phyloP scores from a whole-genome alignment of 2,888 invertebrate species.

The Molorchus minor region DNA sequence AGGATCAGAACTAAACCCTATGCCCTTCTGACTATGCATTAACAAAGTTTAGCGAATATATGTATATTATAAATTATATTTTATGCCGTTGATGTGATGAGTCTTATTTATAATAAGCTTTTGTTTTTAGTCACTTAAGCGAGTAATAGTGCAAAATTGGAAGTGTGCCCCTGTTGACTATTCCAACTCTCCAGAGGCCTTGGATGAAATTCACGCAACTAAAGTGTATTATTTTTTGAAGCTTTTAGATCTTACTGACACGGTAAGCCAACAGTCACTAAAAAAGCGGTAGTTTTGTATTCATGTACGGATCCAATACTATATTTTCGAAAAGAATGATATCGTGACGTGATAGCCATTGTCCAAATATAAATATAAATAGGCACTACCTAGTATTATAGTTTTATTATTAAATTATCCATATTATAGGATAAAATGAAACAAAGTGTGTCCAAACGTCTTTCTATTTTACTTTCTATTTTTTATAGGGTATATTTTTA shows the following conservation, averaged over 20 bases:
- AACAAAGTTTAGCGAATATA: too few species aligned
- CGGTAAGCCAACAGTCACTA: slow-evolving; percentile 63
- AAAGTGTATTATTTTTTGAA: slow-evolving; percentile 68
- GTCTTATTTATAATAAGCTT: too few species aligned
- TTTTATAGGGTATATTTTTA: background rate
- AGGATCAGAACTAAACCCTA: too few species aligned
- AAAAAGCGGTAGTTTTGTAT: too few species aligned
- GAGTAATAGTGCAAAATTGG: background rate
- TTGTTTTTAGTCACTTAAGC: background rate
- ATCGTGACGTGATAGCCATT: too few species aligned
- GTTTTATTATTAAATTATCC: background rate
- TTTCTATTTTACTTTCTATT: background rate
- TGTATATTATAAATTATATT: too few species aligned
- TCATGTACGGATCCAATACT: too few species aligned
- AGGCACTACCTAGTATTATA: too few species aligned
- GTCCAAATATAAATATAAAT: too few species aligned
- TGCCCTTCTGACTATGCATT: too few species aligned
- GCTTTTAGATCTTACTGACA: slow-evolving; percentile 77
- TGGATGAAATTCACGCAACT: background rate
- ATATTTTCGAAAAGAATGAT: too few species aligned
- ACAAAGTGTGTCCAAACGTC: background rate
- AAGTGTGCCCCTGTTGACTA: background rate
- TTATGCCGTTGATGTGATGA: too few species aligned
- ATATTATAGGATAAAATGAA: background rate
- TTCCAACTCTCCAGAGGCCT: background rate